These are phyloP conservation scores for Nasonovia ribisnigri DNA, from an alignment of 2,888 invertebrate species.

Conservation along the genomic window DNA sequence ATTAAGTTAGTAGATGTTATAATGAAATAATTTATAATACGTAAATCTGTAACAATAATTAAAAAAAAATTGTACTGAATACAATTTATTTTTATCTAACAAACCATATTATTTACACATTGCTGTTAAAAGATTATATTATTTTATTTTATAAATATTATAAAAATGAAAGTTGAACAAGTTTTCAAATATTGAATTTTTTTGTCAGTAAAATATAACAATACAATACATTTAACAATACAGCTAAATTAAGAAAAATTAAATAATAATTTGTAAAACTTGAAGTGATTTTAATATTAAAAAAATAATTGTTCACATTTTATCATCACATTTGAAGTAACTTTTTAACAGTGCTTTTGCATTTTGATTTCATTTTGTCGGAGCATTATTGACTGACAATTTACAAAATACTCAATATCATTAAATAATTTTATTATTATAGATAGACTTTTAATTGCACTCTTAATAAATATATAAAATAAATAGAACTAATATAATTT, in stretches of 20 bases:
- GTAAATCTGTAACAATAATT: not conserved
- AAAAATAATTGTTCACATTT: not conserved
- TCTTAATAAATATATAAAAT: not conserved
- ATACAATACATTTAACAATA: not conserved
- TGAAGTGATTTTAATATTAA: not conserved
- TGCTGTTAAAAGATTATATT: not conserved
- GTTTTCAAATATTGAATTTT: not conserved
- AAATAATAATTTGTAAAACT: not conserved
- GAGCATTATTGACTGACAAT: not conserved
- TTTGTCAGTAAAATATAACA: not conserved
- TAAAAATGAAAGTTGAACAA: not conserved
- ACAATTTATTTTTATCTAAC: not conserved
- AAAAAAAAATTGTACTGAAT: not conserved
- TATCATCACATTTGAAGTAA: not conserved
- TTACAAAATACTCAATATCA: not conserved
- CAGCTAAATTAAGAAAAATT: not conserved
- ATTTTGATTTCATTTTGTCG: not conserved
- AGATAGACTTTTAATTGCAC: not conserved
- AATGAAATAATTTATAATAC: slow-evolving; percentile 1
- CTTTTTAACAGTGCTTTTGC: not conserved
- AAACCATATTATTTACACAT: not conserved
- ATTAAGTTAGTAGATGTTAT: not conserved
- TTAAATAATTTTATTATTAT: too few relatives aligned
- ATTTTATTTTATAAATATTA: not conserved
- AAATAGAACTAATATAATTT: not conserved